These are phyloP conservation scores for Mus pahari DNA, from an alignment of 2,113 vertebrate species.

Conservation along the genomic window DNA sequence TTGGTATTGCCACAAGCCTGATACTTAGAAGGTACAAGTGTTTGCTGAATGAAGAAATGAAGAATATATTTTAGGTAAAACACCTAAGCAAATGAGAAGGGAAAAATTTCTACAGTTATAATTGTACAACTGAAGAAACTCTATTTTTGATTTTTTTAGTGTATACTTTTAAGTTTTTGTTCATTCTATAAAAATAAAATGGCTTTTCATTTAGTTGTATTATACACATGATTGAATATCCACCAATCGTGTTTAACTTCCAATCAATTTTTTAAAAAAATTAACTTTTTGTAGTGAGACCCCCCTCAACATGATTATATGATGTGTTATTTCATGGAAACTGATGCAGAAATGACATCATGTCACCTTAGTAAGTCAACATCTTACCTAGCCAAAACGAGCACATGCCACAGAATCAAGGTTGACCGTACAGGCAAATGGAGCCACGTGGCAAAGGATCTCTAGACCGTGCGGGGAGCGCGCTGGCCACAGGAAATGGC, in stretches of 20 bases:
- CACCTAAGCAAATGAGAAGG: neutral
- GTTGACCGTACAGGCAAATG: neutral
- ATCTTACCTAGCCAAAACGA: neutral
- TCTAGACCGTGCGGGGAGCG: neutral
- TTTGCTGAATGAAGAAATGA: neutral
- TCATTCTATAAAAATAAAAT: neutral
- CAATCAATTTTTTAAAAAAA: slow-evolving; percentile 11
- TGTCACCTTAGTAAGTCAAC: neutral
- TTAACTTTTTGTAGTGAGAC: neutral
- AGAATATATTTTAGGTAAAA: neutral
- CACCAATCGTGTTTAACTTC: slow-evolving; percentile 7
- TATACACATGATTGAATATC: slow-evolving; percentile 2
- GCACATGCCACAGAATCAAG: neutral
- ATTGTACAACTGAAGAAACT: neutral
- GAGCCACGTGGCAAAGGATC: neutral
- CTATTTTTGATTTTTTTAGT: neutral
- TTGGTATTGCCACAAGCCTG: neutral
- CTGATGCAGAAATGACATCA: neutral
- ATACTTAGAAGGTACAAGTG: neutral
- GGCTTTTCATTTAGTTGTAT: slow-evolving; percentile 17
- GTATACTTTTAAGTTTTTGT: slow-evolving; percentile 20
- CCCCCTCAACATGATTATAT: neutral
- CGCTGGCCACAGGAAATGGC: slow-evolving; percentile 43
- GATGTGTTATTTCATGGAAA: neutral
- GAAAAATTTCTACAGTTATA: neutral